These are phyloP conservation scores for Microcebus murinus DNA, from an alignment of 2,113 vertebrate species.

Conservation along the genomic window DNA sequence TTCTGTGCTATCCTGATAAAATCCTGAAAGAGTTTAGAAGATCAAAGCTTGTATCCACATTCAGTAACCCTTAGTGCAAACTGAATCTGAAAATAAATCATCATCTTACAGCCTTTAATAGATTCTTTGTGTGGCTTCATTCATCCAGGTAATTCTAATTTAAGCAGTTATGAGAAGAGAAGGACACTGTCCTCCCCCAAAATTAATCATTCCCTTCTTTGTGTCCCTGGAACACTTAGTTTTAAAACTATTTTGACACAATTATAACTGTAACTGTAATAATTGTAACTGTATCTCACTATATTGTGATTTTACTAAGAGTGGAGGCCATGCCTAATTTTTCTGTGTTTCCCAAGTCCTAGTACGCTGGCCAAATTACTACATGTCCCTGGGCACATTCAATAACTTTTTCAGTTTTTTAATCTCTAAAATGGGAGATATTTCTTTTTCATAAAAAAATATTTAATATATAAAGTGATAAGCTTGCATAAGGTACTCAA, in stretches of 20 bases:
- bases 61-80: not conserved
- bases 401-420: not conserved
- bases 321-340: not conserved
- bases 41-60: not conserved
- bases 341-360: not conserved
- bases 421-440: not conserved
- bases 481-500: not conserved
- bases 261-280: not conserved
- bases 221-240: not conserved
- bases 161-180: not conserved
- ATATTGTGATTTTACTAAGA: not conserved
- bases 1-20: not conserved
- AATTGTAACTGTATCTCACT: not conserved
- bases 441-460: not conserved
- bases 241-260: not conserved
- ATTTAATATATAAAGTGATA: not conserved
- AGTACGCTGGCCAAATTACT: not conserved
- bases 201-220: not conserved
- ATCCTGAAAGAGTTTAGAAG: not conserved
- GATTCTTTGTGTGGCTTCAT: not conserved
- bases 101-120: not conserved
- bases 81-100: not conserved
- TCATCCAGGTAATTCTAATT: not conserved
- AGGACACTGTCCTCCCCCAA: not conserved
- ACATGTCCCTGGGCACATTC: not conserved